Evolutionary conservation across 2,888 invertebrate species (phyloP), one percentile per base, ranked within the genome.

Genomic region (Antheraea assamensis): DNA sequence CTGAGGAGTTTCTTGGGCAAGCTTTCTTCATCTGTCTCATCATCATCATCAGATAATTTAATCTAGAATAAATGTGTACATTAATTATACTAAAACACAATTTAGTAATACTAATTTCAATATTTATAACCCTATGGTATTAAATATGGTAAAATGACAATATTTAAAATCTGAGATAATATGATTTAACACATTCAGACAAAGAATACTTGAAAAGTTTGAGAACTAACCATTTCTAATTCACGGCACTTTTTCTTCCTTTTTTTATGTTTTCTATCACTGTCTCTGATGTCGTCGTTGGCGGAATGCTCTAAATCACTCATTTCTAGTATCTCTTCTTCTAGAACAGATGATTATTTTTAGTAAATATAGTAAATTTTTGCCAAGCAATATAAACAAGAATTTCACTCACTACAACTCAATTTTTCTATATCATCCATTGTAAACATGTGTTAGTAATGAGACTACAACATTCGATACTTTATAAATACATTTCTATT

Each of bases 291-390:
- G 4, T 94, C 94, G 49, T 95, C 95, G 0, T 85, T 90, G 1
- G 90, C 88, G 8, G 94, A 95, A 74, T 92, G 84, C 47, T 95
- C 95, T 68, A 92, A 77, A 80, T 95, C 95, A 82, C 95, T 95
- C 49, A 90, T 85, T 78, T 95, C 94, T 74, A 93, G 76, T 76
- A 87, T 83, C 79, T 95, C 94, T 82, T 94, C 94, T 84, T 89
- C 89, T 91, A 82, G 78, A 85, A 85, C 73, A 77, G 19, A 58
- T 42, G 31, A 73, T 10, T 47, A 64, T 49, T 71, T 49, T 72
- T 71, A 64, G 58, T 66, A 74, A 52, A 52, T 19, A 73, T 61
- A 66, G 5, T 15, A 52, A 15, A 24, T 13, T 1, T 35, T 35
- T 71, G 21, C 58, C 13, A 72, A 70, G 49, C 75, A 73, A 79